Base-by-base conservation (phyloP, 1,140 invertebrate species). In the Gryllus bimaculatus region DNA sequence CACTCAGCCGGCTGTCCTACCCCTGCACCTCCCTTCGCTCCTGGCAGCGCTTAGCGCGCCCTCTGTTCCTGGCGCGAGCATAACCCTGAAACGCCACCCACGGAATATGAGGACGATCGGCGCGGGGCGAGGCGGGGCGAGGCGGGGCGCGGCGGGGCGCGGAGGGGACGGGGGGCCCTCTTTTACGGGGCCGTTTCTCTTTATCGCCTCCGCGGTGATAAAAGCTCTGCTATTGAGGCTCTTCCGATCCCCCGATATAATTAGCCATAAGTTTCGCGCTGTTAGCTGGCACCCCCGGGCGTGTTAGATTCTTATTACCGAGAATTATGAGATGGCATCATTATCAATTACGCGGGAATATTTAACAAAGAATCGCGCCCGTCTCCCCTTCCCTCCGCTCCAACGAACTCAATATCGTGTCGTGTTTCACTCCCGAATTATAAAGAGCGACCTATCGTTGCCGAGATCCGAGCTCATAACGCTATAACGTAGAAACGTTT, bases 261-360 rank as follows among this genome's bases (percentile, higher is more conserved):
- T 66, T 66, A 66, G 54, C 54, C 54, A 66, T 66, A 66, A 66
- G 54, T 66, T 66, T 66, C 54, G 54, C 54, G 54, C 54, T 66
- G 54, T 66, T 66, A 66, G 54, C 54, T 66, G 54, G 18, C 54
- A 13, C 54, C 54, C 18, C 54, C 54, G 10, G 54, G 10, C 54
- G 54, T 66, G 54, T 10, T 66, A 66, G 54, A 66, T 66, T 66
- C 54, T 10, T 66, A 66, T 66, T 66, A 66, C 54, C 10, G 54
- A 18, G 54, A 66, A 66, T 66, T 66, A 66, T 66, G 54, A 66
- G 54, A 66, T 66, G 10, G 54, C 54, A 66, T 66, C 54, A 66
- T 66, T 66, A 66, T 66, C 54, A 66, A 66, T 66, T 66, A 66
- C 54, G 10, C 54, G 54, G 54, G 54, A 66, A 66, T 66, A 66